Base-by-base conservation (phyloP, 2,797 vertebrate species). In the Chelmon rostratus region DNA sequence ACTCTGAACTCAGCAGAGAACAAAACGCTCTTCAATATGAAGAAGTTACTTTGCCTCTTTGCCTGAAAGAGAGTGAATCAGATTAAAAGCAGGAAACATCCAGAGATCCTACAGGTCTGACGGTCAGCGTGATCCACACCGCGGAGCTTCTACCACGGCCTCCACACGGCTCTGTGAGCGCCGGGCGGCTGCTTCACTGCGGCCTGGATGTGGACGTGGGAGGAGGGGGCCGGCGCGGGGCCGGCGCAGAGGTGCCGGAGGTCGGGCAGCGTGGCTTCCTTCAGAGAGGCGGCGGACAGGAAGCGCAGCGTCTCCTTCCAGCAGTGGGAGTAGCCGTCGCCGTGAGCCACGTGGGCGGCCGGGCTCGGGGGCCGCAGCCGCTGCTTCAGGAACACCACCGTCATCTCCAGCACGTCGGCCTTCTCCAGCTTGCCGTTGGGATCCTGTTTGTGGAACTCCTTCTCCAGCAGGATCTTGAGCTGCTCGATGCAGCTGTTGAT, bases 321-420 rank as follows among this genome's bases (percentile, higher is more conserved):
- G 76, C 94, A 94, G 58, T 87, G 89, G 10, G 92, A 92, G 52
- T 94, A 95, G 23, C 95, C 94, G 67, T 96, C 93, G 49, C 91
- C 28, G 28, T 28, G 28, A 28, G 85, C 38, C 86, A 88, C 89
- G 53, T 90, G 81, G 49, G 16, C 76, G 8, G 68, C 63, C 1
- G 78, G 35, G 50, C 71, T 68, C 74, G 74, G 84, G 64, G 85
- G 80, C 87, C 89, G 38, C 74, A 91, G 88, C 71, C 91, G 90
- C 87, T 94, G 94, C 33, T 89, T 91, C 76, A 92, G 87, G 78
- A 95, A 96, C 52, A 86, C 52, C 76, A 96, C 95, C 0, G 95
- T 94, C 94, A 91, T 95, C 82, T 95, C 94, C 33, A 95, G 84
- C 66, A 94, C 89, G 76, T 95, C 94, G 0, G 94, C 94, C 83